Evolutionary conservation across 2,888 invertebrate species (phyloP).

Genomic region (Deilephila elpenor): DNA sequence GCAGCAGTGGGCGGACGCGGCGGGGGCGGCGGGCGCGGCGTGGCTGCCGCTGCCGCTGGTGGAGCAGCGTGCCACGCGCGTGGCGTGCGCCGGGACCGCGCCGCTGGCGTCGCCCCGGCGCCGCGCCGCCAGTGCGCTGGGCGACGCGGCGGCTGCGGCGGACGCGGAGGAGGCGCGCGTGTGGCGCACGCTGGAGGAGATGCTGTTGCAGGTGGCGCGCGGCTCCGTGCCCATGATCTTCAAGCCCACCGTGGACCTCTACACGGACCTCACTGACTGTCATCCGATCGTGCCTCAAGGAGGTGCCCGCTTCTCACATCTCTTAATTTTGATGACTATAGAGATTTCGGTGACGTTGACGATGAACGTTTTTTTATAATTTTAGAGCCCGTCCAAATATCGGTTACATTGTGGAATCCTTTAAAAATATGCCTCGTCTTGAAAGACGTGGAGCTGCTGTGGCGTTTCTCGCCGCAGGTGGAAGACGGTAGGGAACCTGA

Average conservation of each 20-base stretch:
- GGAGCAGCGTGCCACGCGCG: constrained; percentile 87
- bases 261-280: constrained; percentile 87
- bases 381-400: constrained; percentile 92
- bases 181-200: constrained; percentile 92
- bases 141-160: constrained; percentile 51
- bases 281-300: constrained; percentile 90
- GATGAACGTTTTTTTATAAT: constrained; percentile 30
- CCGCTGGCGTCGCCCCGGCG: constrained; percentile 84
- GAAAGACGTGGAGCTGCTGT: constrained; percentile 88
- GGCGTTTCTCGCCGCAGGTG: constrained; percentile 84
- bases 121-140: constrained; percentile 79
- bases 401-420: constrained; percentile 90
- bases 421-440: constrained; percentile 89
- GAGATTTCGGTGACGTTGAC: neutral
- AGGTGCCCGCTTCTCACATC: constrained; percentile 68
- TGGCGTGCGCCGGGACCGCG: constrained; percentile 87
- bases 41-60: constrained; percentile 91
- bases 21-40: constrained; percentile 71
- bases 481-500: constrained; percentile 53
- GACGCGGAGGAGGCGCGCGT: constrained; percentile 61
- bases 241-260: constrained; percentile 90
- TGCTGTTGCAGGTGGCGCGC: constrained; percentile 88
- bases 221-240: constrained; percentile 90
- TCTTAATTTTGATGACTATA: neutral
- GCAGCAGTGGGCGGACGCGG: constrained; percentile 83